A percentile compares a stretch with the other conserved stretches of the same genome.
phyloP scores from a whole-genome alignment of 30 jellyfish, hydroid and myxozoan species.

The Morbakka virulenta region DNA sequence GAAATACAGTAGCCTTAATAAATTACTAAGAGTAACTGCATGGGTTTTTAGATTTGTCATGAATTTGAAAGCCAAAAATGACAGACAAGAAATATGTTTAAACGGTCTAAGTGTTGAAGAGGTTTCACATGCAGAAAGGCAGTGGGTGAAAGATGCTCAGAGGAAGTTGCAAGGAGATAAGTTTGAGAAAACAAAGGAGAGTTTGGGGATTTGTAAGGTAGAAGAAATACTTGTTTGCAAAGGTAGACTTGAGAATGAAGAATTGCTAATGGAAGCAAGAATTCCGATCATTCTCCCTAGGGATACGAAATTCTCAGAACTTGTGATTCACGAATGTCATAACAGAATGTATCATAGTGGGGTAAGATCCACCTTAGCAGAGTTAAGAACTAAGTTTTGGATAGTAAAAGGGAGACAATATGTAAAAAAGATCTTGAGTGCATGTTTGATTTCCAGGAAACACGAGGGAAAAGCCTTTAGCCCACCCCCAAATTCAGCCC shows the following conservation, averaged over 20 bases:
- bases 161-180: not conserved
- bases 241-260: conserved; percentile 10
- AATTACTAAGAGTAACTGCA: conserved; percentile 6
- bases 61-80: not conserved
- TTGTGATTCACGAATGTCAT: conserved; percentile 2
- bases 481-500: conserved; percentile 14
- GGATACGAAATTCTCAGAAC: not conserved
- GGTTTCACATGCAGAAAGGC: conserved; percentile 7
- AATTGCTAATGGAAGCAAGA: not conserved
- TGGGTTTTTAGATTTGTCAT: too few relatives aligned
- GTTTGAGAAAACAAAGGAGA: not conserved
- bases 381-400: conserved; percentile 25
- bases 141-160: conserved; percentile 19
- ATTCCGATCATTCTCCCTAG: conserved; percentile 7
- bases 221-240: not conserved
- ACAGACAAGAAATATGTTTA: not conserved
- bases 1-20: conserved; percentile 2
- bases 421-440: conserved; percentile 13
- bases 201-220: not conserved
- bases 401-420: conserved; percentile 15
- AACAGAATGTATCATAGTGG: conserved; percentile 7
- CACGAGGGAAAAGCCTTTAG: conserved; percentile 17
- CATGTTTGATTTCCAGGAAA: conserved; percentile 17
- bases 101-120: conserved; percentile 3
- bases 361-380: conserved; percentile 17